Evolutionary conservation across 2,888 invertebrate genomes (phyloP).

Genomic region (Platynereis dumerilii): DNA sequence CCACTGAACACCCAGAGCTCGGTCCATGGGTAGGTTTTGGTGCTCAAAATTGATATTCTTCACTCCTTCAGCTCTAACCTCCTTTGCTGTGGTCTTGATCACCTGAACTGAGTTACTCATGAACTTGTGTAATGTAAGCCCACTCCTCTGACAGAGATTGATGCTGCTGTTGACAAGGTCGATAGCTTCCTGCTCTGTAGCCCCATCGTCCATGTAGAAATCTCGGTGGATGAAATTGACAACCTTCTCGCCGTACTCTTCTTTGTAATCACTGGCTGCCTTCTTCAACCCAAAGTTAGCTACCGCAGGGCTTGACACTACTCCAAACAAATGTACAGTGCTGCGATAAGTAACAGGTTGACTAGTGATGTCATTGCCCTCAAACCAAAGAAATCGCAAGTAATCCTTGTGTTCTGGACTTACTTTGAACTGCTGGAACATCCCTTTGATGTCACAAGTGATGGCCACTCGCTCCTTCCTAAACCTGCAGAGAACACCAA

Average conservation of each 20-base stretch:
- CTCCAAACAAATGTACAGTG: slow-evolving; percentile 13
- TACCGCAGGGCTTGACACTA: background rate
- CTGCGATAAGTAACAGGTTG: background rate
- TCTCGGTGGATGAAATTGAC: slow-evolving; percentile 5
- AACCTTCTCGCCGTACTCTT: background rate
- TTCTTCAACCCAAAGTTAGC: slow-evolving; percentile 10
- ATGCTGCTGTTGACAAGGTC: slow-evolving; percentile 2
- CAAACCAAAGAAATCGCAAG: slow-evolving; percentile 12
- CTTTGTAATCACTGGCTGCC: slow-evolving; percentile 10
- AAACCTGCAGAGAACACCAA: slow-evolving; percentile 13
- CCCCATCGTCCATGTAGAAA: slow-evolving; percentile 22
- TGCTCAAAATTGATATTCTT: slow-evolving; percentile 3
- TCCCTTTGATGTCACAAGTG: background rate
- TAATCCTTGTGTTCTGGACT: slow-evolving; percentile 5
- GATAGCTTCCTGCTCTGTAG: background rate
- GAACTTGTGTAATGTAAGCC: slow-evolving; percentile 16
- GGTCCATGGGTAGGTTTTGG: slow-evolving; percentile 4
- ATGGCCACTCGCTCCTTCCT: background rate
- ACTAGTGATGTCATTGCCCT: background rate
- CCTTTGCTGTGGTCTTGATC: background rate
- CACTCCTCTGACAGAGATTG: slow-evolving; percentile 1
- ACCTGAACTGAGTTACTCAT: slow-evolving; percentile 3
- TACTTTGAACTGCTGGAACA: slow-evolving; percentile 11
- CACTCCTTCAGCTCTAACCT: slow-evolving; percentile 5
- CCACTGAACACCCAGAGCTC: slow-evolving; percentile 16